These are phyloP conservation scores for Drosophila multiciliata DNA, from an alignment of 2,888 invertebrate genomes.

Conservation along the genomic window DNA sequence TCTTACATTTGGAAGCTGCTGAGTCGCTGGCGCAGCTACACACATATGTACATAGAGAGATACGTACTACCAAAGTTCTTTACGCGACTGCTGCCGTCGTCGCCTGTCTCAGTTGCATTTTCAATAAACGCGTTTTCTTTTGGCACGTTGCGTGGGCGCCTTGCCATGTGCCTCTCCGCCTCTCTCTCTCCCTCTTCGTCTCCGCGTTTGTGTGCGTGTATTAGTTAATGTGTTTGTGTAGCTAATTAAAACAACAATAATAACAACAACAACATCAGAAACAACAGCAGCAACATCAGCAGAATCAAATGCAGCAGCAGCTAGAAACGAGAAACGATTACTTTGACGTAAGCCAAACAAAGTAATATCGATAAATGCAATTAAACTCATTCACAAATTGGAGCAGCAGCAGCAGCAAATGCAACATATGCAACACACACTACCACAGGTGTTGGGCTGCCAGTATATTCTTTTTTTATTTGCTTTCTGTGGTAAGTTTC, in stretches of 20 bases:
- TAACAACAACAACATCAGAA: conserved; percentile 27
- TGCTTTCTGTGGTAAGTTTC: conserved; percentile 56
- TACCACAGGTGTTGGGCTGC: conserved; percentile 64
- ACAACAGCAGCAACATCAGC: conserved; percentile 21
- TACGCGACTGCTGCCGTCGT: conserved; percentile 38
- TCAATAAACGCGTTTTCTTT: conserved; percentile 76
- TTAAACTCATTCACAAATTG: conserved; percentile 67
- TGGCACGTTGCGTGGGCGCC: conserved; percentile 73
- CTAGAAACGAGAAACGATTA: conserved; percentile 64
- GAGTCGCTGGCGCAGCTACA: conserved; percentile 25
- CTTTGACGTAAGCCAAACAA: conserved; percentile 67
- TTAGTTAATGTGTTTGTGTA: conserved; percentile 72
- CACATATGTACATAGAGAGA: not conserved
- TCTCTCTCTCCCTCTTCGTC: conserved; percentile 15
- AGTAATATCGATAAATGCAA: conserved; percentile 73
- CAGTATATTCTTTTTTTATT: conserved; percentile 30
- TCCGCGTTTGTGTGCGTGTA: conserved; percentile 39
- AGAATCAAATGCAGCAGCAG: conserved; percentile 31
- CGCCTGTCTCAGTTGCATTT: conserved; percentile 60
- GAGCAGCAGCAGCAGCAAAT: conserved; percentile 51
- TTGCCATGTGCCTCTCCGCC: conserved; percentile 50
- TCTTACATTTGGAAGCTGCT: conserved; percentile 19
- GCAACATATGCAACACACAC: conserved; percentile 18
- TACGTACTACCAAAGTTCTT: conserved; percentile 48
- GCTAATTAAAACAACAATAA: conserved; percentile 72